phyloP scores from a whole-genome alignment of 2,113 vertebrate species.

The Protobothrops flavoviridis region DNA sequence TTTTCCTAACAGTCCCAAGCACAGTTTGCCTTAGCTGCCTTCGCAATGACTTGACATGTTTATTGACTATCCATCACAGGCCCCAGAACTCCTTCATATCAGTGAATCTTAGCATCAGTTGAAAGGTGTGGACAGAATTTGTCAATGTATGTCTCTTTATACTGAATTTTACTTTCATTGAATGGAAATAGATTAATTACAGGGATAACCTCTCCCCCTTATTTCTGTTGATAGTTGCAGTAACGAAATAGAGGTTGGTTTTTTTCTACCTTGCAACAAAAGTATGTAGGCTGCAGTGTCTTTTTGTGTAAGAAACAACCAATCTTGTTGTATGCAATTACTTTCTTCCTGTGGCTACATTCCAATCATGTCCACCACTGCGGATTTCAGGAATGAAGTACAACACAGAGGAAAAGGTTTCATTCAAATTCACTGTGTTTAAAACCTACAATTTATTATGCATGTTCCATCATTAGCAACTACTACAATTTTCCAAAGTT shows the following conservation, averaged over 20 bases:
- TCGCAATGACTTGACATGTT: neutral
- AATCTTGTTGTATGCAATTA: conserved; percentile 15
- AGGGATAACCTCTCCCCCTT: neutral
- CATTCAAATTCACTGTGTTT: conserved; percentile 71
- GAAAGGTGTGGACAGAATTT: neutral
- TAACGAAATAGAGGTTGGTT: neutral
- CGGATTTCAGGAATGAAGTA: conserved; percentile 58
- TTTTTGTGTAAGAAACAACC: conserved; percentile 24
- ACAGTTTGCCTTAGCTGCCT: neutral
- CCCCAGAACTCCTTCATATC: neutral
- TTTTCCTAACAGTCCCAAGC: neutral
- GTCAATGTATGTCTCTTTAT: neutral
- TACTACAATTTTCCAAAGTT: conserved; percentile 53
- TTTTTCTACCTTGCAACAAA: neutral
- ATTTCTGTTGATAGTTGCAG: neutral
- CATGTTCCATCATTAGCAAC: conserved; percentile 69
- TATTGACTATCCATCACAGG: neutral
- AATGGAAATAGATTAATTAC: neutral
- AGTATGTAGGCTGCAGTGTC: conserved; percentile 4
- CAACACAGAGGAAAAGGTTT: conserved; percentile 70
- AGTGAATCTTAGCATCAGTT: neutral
- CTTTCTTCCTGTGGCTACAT: conserved; percentile 35
- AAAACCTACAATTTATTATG: conserved; percentile 79
- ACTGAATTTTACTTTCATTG: neutral
- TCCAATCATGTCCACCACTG: conserved; percentile 54